Conservation (phyloP, 2,888 invertebrate genomes). For the Pristionchus arcanus region DNA sequence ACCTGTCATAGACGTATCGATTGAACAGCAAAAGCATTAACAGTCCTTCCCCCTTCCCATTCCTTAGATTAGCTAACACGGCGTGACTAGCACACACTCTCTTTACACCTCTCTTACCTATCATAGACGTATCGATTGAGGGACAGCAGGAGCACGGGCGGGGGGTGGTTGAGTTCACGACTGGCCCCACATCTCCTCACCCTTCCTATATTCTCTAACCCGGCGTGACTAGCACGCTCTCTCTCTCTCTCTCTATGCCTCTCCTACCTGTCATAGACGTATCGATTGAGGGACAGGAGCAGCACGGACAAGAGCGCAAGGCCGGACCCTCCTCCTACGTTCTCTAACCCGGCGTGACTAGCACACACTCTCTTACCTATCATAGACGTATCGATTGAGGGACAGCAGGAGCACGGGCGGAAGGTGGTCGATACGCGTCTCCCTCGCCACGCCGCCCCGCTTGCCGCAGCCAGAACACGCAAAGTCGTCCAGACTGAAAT, state of each 20-base stretch:
- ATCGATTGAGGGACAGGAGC: conserved; percentile 74
- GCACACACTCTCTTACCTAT: conserved; percentile 58
- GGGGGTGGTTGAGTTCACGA: too few species aligned
- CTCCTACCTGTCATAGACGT: conserved; percentile 67
- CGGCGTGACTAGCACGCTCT: too few species aligned
- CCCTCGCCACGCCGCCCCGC: conserved; percentile 61
- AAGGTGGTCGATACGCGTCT: conserved; percentile 62
- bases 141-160: conserved; percentile 72
- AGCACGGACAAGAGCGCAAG: too few species aligned
- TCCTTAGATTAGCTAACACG: too few species aligned
- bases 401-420: conserved; percentile 75
- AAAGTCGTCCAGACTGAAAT: conserved; percentile 71
- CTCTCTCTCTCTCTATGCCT: too few species aligned
- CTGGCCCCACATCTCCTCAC: too few species aligned
- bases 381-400: conserved; percentile 73
- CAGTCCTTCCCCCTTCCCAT: too few species aligned
- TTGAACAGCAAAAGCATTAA: conserved; percentile 75
- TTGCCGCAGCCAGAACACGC: conserved; percentile 68
- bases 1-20: too few species aligned
- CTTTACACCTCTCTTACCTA: too few species aligned
- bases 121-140: conserved; percentile 76
- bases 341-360: background rate
- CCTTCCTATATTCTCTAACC: too few species aligned
- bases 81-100: too few species aligned
- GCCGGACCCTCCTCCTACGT: too few species aligned